phyloP scores from a whole-genome alignment of 1,140 invertebrate genomes.

The Temnothorax nylanderi region DNA sequence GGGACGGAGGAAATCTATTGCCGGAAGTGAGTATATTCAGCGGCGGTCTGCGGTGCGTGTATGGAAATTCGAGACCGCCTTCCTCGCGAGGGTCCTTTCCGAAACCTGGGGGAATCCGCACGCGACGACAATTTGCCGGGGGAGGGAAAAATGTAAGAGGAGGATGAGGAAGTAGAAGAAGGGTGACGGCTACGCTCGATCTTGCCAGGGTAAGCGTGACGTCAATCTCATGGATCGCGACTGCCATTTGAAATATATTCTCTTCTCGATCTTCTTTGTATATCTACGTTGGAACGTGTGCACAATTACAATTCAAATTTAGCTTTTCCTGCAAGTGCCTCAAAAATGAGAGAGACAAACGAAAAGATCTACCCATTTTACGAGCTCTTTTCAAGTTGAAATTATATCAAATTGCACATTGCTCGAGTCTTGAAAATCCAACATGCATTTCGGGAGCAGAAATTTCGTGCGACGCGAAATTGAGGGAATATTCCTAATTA shows the following conservation, averaged over 20 bases:
- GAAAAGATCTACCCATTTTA: not conserved
- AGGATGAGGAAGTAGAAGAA: not conserved
- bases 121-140: slow-evolving; percentile 73
- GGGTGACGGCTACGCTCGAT: slow-evolving; percentile 39
- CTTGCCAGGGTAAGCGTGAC: slow-evolving; percentile 37
- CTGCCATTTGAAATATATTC: not conserved
- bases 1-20: slow-evolving; percentile 83
- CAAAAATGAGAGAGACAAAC: not conserved
- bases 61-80: slow-evolving; percentile 83
- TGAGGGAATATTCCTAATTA: slow-evolving; percentile 52
- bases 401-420: not conserved
- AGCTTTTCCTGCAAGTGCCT: not conserved
- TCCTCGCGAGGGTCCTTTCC: slow-evolving; percentile 71
- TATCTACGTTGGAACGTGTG: not conserved
- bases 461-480: not conserved
- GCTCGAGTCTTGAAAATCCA: not conserved
- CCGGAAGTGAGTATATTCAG: slow-evolving; percentile 84
- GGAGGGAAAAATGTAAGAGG: slow-evolving; percentile 29
- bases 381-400: not conserved
- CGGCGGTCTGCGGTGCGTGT: slow-evolving; percentile 77
- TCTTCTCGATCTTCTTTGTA: not conserved
- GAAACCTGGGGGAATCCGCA: slow-evolving; percentile 72
- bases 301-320: not conserved
- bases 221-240: slow-evolving; percentile 25
- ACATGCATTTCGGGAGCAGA: not conserved